Base-by-base conservation (phyloP, 1,140 invertebrate species). In the Chymomyza costata region DNA sequence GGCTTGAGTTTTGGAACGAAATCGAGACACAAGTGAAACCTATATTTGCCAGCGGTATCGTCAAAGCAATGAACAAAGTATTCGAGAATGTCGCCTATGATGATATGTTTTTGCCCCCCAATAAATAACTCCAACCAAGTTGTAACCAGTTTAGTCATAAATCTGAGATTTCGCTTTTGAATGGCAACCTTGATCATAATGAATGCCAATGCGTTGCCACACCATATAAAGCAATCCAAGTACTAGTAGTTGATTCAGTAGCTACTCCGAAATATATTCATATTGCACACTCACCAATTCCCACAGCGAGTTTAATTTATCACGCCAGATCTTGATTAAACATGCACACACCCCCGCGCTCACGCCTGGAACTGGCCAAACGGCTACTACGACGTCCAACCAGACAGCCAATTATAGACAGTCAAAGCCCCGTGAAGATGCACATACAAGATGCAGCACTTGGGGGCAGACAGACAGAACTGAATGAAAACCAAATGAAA, bases 381-480 rank as follows among this genome's bases (percentile, higher is more conserved):
- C n/a, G n/a, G 25, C 15, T 32, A 47, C 30, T 46, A 14, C 40
- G 14, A 34, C 31, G 46, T 25, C 17, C 34, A 56, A 55, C 55
- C 50, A 65, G 70, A 71, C 67, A 56, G 54, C 67, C 71, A 78
- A 80, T 80, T 80, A 78, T 78, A 80, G 63, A 71, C 67, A 80
- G 73, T 21, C 63, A 78, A 60, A 71, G 66, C 41, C 67, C 58
- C 71, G 51, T 78, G 60, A 80, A 78, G 71, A 80, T 78, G 71
- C 61, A 54, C 55, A 45, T 37, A 53, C 41, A 54, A 70, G 70
- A 78, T 67, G 62, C 38, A 25, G n/a, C n/a, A n/a, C n/a, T n/a
- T n/a, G n/a, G n/a, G n/a, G n/a, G n/a, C 46, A 45, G 21, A 47
- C 34, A 39, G 48, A 45, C 17, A 61, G 52, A 55, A 39, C 54